A percentile compares a stretch with the other conserved stretches of the same genome.
Evolutionary conservation across 1,140 invertebrate genomes (phyloP).

Genomic region (Lineus longissimus): DNA sequence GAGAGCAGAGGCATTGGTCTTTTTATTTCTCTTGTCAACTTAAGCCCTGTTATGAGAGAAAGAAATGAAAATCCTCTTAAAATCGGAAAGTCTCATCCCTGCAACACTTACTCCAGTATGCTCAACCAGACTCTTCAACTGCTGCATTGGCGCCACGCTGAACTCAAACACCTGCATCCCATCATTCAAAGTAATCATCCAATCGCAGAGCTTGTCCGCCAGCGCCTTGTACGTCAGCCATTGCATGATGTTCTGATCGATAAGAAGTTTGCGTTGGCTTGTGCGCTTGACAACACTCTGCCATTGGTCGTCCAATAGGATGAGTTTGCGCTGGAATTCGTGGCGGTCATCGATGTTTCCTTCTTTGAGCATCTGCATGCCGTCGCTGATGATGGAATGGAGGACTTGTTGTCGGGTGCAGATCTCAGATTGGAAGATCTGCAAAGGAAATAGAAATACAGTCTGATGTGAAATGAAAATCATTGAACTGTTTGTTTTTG

Average conservation of each 20-base stretch:
- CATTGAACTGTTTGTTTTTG: too few species aligned
- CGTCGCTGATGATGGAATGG: conserved; percentile 46
- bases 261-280: conserved; percentile 70
- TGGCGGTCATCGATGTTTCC: conserved; percentile 37
- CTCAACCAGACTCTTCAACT: conserved; percentile 34
- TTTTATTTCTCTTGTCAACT: too few species aligned
- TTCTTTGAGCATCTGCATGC: conserved; percentile 40
- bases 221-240: conserved; percentile 80
- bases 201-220: conserved; percentile 67
- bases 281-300: conserved; percentile 78
- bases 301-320: conserved; percentile 75
- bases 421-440: conserved; percentile 46
- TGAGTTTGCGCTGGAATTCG: conserved; percentile 63
- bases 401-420: conserved; percentile 46
- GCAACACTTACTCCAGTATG: conserved; percentile 32
- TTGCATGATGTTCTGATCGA: conserved; percentile 66
- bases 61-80: too few species aligned
- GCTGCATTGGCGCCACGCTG: conserved; percentile 34
- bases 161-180: conserved; percentile 60
- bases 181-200: conserved; percentile 74
- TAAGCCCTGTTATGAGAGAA: too few species aligned
- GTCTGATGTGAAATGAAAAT: neutral
- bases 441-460: conserved; percentile 11
- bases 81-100: too few species aligned
- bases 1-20: too few species aligned